These are phyloP conservation scores for Sesamia inferens DNA, from an alignment of 2,888 invertebrate genomes.

Conservation along the genomic window DNA sequence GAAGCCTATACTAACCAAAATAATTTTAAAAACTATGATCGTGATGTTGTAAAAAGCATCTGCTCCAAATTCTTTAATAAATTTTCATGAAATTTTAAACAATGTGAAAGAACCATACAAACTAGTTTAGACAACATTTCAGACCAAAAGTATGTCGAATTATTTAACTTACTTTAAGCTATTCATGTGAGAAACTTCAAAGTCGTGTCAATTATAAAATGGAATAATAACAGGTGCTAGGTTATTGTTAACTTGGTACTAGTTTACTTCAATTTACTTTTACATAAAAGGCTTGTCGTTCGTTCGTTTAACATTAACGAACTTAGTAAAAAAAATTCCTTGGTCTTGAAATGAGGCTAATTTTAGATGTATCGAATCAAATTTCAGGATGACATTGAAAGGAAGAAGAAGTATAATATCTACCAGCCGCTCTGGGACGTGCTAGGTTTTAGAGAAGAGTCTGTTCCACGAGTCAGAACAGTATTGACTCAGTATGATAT, in stretches of 20 bases:
- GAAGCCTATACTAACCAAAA: not conserved
- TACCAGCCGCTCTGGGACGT: too few relatives aligned
- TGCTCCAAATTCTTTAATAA: too few relatives aligned
- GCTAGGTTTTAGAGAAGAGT: too few relatives aligned
- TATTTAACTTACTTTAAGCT: not conserved
- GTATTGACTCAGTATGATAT: too few relatives aligned
- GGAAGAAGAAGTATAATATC: too few relatives aligned
- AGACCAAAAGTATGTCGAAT: not conserved
- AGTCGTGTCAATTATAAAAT: conserved; percentile 15
- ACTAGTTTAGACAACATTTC: not conserved
- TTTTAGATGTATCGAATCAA: not conserved
- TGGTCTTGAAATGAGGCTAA: not conserved
- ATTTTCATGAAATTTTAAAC: not conserved
- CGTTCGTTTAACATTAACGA: conserved; percentile 1
- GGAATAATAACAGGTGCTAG: conserved; percentile 24
- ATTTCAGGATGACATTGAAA: not conserved
- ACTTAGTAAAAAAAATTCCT: not conserved
- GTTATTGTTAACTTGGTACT: not conserved
- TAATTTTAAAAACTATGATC: not conserved
- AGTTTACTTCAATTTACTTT: conserved; percentile 26
- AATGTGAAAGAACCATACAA: not conserved
- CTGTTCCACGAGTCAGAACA: too few relatives aligned
- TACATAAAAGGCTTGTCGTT: conserved; percentile 11
- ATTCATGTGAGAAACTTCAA: not conserved
- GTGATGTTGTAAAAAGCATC: too few relatives aligned